phyloP scores from a whole-genome alignment of 2,888 invertebrate species.

The Polyommatus icarus region DNA sequence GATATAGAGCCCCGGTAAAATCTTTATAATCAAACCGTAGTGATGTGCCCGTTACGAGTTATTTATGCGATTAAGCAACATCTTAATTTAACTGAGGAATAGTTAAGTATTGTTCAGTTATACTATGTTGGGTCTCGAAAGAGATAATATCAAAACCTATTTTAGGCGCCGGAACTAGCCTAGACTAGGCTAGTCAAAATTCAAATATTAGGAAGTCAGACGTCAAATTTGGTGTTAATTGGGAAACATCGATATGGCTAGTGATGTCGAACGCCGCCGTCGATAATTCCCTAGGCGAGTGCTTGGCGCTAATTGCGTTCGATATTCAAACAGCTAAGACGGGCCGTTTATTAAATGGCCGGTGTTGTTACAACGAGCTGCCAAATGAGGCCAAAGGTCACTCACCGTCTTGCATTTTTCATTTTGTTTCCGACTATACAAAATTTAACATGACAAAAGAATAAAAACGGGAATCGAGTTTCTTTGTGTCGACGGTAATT shows the following conservation, averaged over 20 bases:
- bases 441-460: conserved; percentile 32
- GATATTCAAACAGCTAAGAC: conserved; percentile 23
- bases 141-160: neutral
- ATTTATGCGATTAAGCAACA: neutral
- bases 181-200: neutral
- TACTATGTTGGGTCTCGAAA: neutral
- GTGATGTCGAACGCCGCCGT: conserved; percentile 3
- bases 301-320: conserved; percentile 22
- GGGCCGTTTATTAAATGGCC: conserved; percentile 26
- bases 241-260: conserved; percentile 15
- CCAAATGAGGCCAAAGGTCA: conserved; percentile 30
- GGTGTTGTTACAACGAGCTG: conserved; percentile 24
- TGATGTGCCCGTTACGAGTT: neutral
- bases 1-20: conserved; percentile 8
- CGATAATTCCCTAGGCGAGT: neutral
- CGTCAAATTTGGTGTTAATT: conserved; percentile 13
- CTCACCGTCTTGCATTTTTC: conserved; percentile 29
- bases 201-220: neutral
- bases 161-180: neutral
- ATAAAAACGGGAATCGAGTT: conserved; percentile 29
- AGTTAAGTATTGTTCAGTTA: neutral
- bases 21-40: neutral
- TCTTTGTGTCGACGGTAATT: conserved; percentile 29
- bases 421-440: conserved; percentile 29
- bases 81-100: neutral